Evolutionary conservation across 2,888 invertebrate genomes (phyloP).

Genomic region (Patella caerulea): DNA sequence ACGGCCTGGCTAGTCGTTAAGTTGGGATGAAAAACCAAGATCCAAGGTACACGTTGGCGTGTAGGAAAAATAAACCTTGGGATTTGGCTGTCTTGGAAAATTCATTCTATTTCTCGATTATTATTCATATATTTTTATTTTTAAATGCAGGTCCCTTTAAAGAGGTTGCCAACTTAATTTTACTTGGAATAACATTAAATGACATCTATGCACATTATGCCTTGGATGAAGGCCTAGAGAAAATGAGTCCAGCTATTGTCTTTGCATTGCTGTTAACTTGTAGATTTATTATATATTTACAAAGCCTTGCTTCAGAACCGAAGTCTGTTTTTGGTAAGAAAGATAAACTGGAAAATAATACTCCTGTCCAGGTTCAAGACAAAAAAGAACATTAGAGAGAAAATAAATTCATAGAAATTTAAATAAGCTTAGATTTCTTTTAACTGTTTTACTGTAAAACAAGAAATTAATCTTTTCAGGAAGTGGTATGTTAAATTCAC

Average conservation of each 20-base stretch:
- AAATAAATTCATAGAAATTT: too few relatives aligned
- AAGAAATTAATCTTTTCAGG: too few relatives aligned
- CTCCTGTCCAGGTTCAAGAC: conserved; percentile 28
- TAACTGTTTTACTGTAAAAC: too few relatives aligned
- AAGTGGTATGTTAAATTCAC: too few relatives aligned
- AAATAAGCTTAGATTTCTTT: too few relatives aligned
- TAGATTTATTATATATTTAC: conserved; percentile 68
- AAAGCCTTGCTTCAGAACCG: conserved; percentile 51
- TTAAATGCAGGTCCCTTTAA: conserved; percentile 87
- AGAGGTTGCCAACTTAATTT: conserved; percentile 87
- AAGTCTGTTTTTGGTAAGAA: conserved; percentile 44
- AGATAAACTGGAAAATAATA: conserved; percentile 21
- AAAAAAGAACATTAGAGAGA: conserved; percentile 39
- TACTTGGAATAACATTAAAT: conserved; percentile 87
- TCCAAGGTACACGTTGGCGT: too few relatives aligned
- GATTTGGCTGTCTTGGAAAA: too few relatives aligned
- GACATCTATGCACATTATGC: conserved; percentile 84
- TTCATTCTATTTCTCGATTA: too few relatives aligned
- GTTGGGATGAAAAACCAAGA: too few relatives aligned
- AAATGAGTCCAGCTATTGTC: conserved; percentile 70
- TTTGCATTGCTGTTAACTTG: conserved; percentile 70
- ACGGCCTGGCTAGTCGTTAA: too few relatives aligned
- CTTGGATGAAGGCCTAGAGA: conserved; percentile 68
- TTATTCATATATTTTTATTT: background rate
- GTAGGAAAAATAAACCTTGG: too few relatives aligned